Percentiles rank a stretch among this genome's conserved stretches.
Evolutionary conservation across 2,888 invertebrate species (phyloP).

Genomic region (Andricus quercusramuli): DNA sequence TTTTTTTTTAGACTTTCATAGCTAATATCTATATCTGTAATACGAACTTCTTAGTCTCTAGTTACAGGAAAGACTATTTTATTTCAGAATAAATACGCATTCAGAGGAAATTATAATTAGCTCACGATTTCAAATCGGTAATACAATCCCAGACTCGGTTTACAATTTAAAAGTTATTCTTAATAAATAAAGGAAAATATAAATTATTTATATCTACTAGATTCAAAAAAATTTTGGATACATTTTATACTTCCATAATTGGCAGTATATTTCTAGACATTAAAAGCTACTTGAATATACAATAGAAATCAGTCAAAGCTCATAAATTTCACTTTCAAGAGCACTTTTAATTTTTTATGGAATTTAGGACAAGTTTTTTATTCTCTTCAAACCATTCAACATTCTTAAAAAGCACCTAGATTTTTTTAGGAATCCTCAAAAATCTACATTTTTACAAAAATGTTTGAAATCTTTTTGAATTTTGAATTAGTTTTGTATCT

Average conservation of each 20-base stretch:
- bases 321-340: not conserved
- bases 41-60: slow-evolving; percentile 62
- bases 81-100: not conserved
- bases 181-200: not conserved
- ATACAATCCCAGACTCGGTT: no score
- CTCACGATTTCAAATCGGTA: not conserved
- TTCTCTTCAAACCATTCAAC: no score
- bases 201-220: not conserved
- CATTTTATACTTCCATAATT: not conserved
- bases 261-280: not conserved
- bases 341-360: not conserved
- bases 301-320: not conserved
- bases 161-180: no score
- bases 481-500: no score
- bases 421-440: no score
- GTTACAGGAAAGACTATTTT: slow-evolving; percentile 48
- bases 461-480: no score
- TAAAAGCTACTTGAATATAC: not conserved
- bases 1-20: slow-evolving; percentile 47
- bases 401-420: no score
- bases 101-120: not conserved
- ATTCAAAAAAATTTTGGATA: not conserved
- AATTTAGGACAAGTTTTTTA: not conserved
- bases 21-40: slow-evolving; percentile 51
- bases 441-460: no score